These are phyloP conservation scores for Copidosoma aretas DNA, from an alignment of 2,888 invertebrate genomes.

Conservation along the genomic window DNA sequence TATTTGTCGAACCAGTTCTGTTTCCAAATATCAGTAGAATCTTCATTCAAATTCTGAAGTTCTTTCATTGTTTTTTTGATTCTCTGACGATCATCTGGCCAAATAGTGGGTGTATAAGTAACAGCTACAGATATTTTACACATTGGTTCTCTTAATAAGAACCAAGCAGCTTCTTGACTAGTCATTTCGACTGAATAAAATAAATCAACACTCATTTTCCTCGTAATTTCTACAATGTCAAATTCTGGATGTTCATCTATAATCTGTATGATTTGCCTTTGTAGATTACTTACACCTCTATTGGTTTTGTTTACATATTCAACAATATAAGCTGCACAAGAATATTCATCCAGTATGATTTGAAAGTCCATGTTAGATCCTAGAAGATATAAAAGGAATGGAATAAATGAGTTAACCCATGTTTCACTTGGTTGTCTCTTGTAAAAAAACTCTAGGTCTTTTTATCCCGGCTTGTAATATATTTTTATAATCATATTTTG, in stretches of 20 bases:
- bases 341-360: slow-evolving; percentile 37
- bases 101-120: slow-evolving; percentile 38
- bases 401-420: slow-evolving; percentile 46
- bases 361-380: slow-evolving; percentile 42
- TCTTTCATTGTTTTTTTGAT: slow-evolving; percentile 52
- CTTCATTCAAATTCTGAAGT: slow-evolving; percentile 40
- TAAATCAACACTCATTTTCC: slow-evolving; percentile 50
- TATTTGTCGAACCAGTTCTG: slow-evolving; percentile 60
- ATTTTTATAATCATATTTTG: slow-evolving; percentile 46
- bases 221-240: slow-evolving; percentile 49
- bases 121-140: slow-evolving; percentile 51
- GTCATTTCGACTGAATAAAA: slow-evolving; percentile 53
- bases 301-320: slow-evolving; percentile 46
- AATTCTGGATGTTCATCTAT: slow-evolving; percentile 54
- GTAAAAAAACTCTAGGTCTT: slow-evolving; percentile 42
- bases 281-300: slow-evolving; percentile 46
- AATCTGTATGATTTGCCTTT: slow-evolving; percentile 40
- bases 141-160: slow-evolving; percentile 61
- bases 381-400: slow-evolving; percentile 42
- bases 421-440: slow-evolving; percentile 42
- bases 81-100: slow-evolving; percentile 58
- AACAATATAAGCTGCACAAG: slow-evolving; percentile 42
- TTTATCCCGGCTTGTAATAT: slow-evolving; percentile 45
- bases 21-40: slow-evolving; percentile 57
- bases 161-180: slow-evolving; percentile 62